Evolutionary conservation across 2,888 invertebrate species (phyloP).

Genomic region (Macropis europaea): DNA sequence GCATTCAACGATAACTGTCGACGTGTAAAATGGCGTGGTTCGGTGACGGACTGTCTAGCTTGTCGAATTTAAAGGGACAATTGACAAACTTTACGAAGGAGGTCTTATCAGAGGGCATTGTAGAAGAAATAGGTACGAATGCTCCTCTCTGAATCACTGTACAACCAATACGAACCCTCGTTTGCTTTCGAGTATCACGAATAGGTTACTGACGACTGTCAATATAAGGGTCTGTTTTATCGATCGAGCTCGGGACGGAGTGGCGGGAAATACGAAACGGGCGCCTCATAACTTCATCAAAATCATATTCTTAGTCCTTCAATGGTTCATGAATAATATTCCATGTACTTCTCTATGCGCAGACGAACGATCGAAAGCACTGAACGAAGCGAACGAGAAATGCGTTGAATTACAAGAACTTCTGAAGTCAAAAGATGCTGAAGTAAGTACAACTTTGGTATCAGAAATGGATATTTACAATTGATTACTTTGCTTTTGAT

Average conservation of each 20-base stretch:
- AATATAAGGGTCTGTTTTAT: conserved; percentile 74
- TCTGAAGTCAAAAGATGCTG: conserved; percentile 75
- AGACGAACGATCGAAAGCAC: conserved; percentile 72
- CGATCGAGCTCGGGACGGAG: conserved; percentile 48
- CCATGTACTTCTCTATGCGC: conserved; percentile 35
- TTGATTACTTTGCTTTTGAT: not conserved
- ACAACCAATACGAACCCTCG: conserved; percentile 1
- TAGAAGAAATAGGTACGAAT: conserved; percentile 82
- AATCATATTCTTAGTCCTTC: not conserved
- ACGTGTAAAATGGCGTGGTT: conserved; percentile 79
- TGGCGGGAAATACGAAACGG: conserved; percentile 41
- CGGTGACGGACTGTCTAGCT: conserved; percentile 76
- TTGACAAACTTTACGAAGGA: conserved; percentile 93
- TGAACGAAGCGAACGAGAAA: conserved; percentile 73
- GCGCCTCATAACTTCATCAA: too few species aligned
- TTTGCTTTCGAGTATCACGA: not conserved
- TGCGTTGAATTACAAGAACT: conserved; percentile 75
- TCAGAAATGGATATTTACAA: not conserved
- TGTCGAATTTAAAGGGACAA: conserved; percentile 89
- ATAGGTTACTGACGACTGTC: conserved; percentile 73
- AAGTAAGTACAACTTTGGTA: conserved; percentile 64
- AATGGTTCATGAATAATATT: not conserved
- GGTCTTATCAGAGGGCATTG: conserved; percentile 89
- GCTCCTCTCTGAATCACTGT: not conserved
- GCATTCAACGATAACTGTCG: conserved; percentile 54